Percentiles rank a stretch among this genome's conserved stretches.
Evolutionary conservation across 2,888 invertebrate species (phyloP).

Genomic region (Diadromus collaris): DNA sequence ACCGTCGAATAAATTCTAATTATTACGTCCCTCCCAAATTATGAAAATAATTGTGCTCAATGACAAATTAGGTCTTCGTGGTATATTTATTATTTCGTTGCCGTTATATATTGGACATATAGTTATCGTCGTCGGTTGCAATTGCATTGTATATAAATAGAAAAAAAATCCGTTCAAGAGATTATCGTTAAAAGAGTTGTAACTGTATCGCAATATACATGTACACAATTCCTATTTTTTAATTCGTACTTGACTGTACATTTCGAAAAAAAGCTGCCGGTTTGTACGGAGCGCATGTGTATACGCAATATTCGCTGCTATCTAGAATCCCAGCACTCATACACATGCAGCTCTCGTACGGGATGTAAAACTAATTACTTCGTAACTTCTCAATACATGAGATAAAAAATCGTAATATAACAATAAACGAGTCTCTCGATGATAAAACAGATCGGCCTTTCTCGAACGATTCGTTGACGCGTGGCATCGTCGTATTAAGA

Average conservation of each 20-base stretch:
- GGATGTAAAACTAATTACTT: constrained; percentile 19
- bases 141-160: constrained; percentile 45
- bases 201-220: constrained; percentile 19
- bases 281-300: constrained; percentile 12
- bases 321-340: constrained; percentile 4
- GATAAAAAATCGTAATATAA: constrained; percentile 30
- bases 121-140: constrained; percentile 19
- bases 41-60: not conserved
- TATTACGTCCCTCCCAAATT: not conserved
- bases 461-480: constrained; percentile 3
- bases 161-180: constrained; percentile 24
- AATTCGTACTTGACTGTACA: not conserved
- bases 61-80: not conserved
- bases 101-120: constrained; percentile 46
- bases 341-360: constrained; percentile 18
- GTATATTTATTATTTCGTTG: constrained; percentile 38
- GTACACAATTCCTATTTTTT: constrained; percentile 17
- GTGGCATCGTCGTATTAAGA: constrained; percentile 15
- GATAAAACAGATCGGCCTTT: constrained; percentile 33
- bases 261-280: constrained; percentile 19
- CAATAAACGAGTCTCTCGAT: constrained; percentile 34
- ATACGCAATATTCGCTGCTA: not conserved
- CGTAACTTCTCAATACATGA: constrained; percentile 32
- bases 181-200: constrained; percentile 12
- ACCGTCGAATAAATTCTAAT: not conserved